Evolutionary conservation across 1,140 invertebrate species (phyloP).

Genomic region (Coenobita brevimanus): DNA sequence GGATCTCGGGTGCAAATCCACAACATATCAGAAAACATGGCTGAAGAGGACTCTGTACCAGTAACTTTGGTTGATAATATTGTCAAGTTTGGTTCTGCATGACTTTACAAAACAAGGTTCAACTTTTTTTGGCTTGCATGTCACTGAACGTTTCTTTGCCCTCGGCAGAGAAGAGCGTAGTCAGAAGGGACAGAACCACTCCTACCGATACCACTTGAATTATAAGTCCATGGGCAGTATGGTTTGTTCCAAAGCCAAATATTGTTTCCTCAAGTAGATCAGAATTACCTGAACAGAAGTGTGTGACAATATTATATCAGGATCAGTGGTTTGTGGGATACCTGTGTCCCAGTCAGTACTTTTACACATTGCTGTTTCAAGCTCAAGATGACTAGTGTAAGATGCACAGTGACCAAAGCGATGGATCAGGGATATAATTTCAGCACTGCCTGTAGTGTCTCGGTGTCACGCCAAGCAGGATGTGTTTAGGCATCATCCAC

Average conservation of each 20-base stretch:
- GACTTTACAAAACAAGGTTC: background rate
- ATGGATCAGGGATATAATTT: too few species aligned
- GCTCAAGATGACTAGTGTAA: too few species aligned
- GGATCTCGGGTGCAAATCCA: background rate
- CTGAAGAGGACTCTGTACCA: background rate
- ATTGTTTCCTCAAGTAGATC: conserved; percentile 4
- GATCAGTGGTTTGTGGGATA: background rate
- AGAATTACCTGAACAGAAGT: background rate
- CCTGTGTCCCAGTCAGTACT: too few species aligned
- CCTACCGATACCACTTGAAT: background rate
- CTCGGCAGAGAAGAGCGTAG: background rate
- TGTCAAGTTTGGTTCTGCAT: conserved; percentile 5
- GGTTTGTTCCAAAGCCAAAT: background rate
- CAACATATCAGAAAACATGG: conserved; percentile 6
- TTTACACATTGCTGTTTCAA: too few species aligned
- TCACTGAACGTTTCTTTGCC: background rate
- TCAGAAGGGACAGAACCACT: background rate
- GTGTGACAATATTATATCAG: background rate
- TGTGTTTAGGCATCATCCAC: too few species aligned
- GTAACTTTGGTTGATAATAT: conserved; percentile 7
- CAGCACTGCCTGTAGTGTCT: too few species aligned
- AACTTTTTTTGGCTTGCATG: background rate
- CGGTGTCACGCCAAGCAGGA: too few species aligned
- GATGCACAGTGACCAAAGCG: too few species aligned
- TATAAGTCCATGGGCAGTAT: conserved; percentile 15